Conservation (phyloP, 2,113 vertebrate species). For the Grammatotria lemairii region DNA sequence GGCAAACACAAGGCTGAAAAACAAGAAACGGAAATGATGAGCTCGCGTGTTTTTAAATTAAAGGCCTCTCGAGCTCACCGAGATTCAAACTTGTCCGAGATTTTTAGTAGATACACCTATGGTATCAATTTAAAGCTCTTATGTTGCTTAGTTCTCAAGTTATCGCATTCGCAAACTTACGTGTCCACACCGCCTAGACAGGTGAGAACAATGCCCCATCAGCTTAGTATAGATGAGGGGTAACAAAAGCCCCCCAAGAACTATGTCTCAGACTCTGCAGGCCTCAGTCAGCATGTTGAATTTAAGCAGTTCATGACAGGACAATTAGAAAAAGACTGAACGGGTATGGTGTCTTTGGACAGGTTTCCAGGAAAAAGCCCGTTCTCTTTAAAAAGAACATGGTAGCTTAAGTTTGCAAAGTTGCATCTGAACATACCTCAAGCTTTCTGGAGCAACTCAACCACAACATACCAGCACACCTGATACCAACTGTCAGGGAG, state of each 20-base stretch:
- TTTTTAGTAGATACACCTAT: background rate
- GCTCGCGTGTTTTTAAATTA: background rate
- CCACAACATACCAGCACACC: background rate
- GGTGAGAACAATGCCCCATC: background rate
- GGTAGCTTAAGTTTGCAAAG: background rate
- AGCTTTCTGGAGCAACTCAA: background rate
- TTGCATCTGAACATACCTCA: background rate
- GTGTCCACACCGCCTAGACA: background rate
- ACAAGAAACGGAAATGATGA: background rate
- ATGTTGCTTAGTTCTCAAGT: background rate
- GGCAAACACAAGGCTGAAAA: slow-evolving; percentile 88
- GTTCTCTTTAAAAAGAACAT: background rate
- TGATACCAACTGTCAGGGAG: background rate
- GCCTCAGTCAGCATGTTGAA: background rate
- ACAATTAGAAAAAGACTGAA: background rate
- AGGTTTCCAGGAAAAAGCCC: background rate
- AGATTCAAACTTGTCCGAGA: background rate
- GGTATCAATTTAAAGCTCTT: background rate
- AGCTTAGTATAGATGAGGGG: background rate
- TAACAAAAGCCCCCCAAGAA: background rate
- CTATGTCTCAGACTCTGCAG: background rate
- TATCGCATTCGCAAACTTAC: rapidly evolving
- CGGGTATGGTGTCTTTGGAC: background rate
- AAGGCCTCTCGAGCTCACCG: background rate
- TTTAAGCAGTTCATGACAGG: background rate